These are phyloP conservation scores for Oceanodroma tethys DNA, from an alignment of 2,113 vertebrate species.

Conservation along the genomic window DNA sequence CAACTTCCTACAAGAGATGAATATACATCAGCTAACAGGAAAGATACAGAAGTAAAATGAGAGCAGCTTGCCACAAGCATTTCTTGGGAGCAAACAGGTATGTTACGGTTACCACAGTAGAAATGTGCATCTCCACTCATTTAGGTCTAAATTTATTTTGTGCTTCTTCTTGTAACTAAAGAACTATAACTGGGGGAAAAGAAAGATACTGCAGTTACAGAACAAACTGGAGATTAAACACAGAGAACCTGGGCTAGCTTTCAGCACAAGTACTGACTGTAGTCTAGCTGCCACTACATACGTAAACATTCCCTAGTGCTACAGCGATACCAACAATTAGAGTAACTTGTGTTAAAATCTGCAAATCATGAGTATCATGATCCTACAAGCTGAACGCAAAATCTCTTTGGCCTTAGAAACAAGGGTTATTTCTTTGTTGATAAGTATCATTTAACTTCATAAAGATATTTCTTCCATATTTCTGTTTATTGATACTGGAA, in stretches of 20 bases:
- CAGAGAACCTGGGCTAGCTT: not conserved
- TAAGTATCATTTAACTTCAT: not conserved
- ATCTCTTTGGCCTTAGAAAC: not conserved
- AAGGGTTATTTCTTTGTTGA: not conserved
- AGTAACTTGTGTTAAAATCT: not conserved
- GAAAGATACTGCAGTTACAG: not conserved
- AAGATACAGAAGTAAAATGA: not conserved
- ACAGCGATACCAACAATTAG: not conserved
- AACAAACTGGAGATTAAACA: not conserved
- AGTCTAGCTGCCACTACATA: not conserved
- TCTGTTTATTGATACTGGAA: not conserved
- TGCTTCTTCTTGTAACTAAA: not conserved
- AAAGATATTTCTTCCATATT: not conserved
- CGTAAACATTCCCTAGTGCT: not conserved
- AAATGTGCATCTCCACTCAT: not conserved
- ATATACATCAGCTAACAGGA: not conserved
- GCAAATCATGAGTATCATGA: not conserved
- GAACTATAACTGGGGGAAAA: not conserved
- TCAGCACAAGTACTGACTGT: not conserved
- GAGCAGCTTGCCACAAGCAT: not conserved
- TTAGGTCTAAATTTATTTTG: not conserved
- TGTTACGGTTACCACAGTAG: not conserved
- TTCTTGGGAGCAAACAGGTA: not conserved
- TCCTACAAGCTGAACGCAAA: not conserved
- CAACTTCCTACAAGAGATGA: not conserved